Evolutionary conservation across 1,140 invertebrate genomes (phyloP), one percentile per base, ranked within the genome.

Genomic region (Plodia interpunctella): DNA sequence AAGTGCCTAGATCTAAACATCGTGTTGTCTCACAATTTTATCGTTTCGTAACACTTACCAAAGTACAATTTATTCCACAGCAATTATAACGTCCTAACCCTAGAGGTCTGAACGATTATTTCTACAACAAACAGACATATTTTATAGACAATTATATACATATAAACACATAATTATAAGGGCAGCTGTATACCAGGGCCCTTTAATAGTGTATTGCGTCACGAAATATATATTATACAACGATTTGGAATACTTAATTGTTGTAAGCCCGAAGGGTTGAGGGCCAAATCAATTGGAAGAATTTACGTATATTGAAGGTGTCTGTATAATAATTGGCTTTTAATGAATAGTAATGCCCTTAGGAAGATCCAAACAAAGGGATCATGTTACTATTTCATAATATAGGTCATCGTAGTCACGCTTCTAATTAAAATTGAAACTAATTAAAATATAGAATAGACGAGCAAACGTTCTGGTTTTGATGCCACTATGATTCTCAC

Each of bases 51-150:
- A 25, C 6, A 3, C 21, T 25, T 25, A 25, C 6, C 32, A 5
- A 35, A 35, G 13, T 35, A 35, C 10, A 5, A 35, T 35, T 35
- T 35, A 35, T 35, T 35, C 32, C 32, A 44, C 13, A 44, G 1
- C 38, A 44, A 53, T 53, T 53, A 19, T 20, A 53, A 28, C 19
- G 51, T 20, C 51, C 20, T 25, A 13, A 28, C 51, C 51, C 20
- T 25, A 13, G 19, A 25, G 49, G 51, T n/a, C 51, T 3, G 13
- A 53, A 53, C 20, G n/a, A 21, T 53, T 11, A 21, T 44, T n/a
- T 15, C 32, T 9, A 35, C 38, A 0, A 44, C 38, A 44, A 44
- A 44, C 38, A 17, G 5, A 44, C 38, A 44, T 44, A 44, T 44
- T 44, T 44, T 44, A 44, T 44, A n/a, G 38, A 44, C 38, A 44